A percentile compares a stretch with the other conserved stretches of the same genome.
Conservation (phyloP, 1,140 invertebrate species). For the Coelopa frigida region DNA sequence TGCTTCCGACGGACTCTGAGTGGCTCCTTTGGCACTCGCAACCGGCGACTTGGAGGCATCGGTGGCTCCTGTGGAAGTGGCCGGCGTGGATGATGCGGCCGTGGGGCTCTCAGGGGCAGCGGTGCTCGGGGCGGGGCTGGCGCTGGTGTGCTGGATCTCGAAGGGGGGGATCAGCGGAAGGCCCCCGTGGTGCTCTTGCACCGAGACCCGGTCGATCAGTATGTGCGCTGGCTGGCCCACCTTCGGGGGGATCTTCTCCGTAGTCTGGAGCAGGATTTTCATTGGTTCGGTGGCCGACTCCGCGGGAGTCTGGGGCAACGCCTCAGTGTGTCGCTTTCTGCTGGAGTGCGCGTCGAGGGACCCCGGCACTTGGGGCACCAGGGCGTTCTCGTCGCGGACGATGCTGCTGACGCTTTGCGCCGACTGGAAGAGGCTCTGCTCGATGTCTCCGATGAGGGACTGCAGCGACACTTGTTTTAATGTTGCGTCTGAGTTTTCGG, state of each 20-base stretch:
- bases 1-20: too few species aligned
- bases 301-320: too few species aligned
- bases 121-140: not conserved
- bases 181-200: slow-evolving; percentile 27
- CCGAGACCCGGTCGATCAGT: slow-evolving; percentile 34
- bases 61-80: not conserved
- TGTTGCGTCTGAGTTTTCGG: slow-evolving; percentile 23
- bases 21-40: not conserved
- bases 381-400: slow-evolving; percentile 10
- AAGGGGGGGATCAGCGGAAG: slow-evolving; percentile 33
- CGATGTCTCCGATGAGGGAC: slow-evolving; percentile 30
- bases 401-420: slow-evolving; percentile 24
- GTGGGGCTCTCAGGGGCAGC: not conserved
- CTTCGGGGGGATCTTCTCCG: slow-evolving; percentile 24
- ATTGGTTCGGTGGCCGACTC: not conserved
- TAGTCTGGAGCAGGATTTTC: slow-evolving; percentile 31
- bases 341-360: too few species aligned
- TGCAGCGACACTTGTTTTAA: slow-evolving; percentile 36
- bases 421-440: slow-evolving; percentile 33
- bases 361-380: too few species aligned
- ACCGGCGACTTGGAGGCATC: not conserved
- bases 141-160: slow-evolving; percentile 35
- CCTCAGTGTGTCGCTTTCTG: too few species aligned
- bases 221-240: slow-evolving; percentile 27
- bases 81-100: not conserved